Percentiles rank a stretch among this genome's conserved stretches.
phyloP scores from a whole-genome alignment of 2,113 vertebrate genomes.

The Ibidorhyncha struthersii region DNA sequence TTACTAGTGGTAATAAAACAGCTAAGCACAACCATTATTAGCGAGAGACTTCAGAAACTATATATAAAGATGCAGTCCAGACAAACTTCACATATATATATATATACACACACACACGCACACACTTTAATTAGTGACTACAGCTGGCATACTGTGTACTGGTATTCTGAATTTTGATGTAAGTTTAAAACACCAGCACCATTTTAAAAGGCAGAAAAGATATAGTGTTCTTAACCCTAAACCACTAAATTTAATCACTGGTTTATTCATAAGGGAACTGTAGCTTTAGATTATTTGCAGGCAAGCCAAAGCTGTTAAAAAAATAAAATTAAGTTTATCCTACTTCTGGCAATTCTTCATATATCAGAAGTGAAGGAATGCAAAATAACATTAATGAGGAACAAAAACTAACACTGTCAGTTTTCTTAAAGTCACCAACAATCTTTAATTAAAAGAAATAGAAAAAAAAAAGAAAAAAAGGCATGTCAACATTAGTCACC shows the following conservation, averaged over 20 bases:
- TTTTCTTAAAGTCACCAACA: neutral
- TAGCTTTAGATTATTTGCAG: neutral
- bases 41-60: neutral
- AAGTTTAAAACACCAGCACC: neutral
- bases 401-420: neutral
- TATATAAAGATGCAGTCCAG: neutral
- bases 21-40: neutral
- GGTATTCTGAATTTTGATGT: too few species aligned
- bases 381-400: neutral
- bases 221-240: neutral
- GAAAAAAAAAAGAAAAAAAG: too few species aligned
- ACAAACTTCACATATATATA: neutral
- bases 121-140: neutral
- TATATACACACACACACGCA: neutral
- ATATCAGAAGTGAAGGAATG: neutral
- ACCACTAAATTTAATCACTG: neutral
- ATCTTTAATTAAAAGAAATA: neutral
- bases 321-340: neutral
- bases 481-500: neutral
- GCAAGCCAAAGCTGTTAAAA: neutral
- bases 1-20: neutral
- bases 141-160: too few species aligned
- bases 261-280: neutral
- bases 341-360: neutral
- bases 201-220: neutral